A percentile compares a stretch with the other conserved stretches of the same genome.
These are phyloP conservation scores for Diarsia mendica DNA, from an alignment of 2,888 invertebrate genomes.

Conservation along the genomic window DNA sequence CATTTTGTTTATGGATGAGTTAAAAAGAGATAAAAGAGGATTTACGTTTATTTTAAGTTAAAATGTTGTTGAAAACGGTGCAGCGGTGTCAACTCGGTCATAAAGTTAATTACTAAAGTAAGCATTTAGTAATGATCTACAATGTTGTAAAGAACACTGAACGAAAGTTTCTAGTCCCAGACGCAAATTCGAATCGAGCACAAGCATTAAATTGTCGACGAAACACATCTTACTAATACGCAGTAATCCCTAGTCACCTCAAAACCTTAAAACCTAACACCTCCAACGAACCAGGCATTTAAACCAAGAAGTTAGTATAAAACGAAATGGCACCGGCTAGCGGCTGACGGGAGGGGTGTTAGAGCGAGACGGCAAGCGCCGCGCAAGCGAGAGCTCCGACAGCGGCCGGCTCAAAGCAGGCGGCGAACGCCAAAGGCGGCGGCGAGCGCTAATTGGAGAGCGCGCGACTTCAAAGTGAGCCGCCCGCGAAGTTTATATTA, in stretches of 20 bases:
- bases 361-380: constrained; percentile 65
- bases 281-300: constrained; percentile 58
- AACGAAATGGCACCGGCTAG: constrained; percentile 71
- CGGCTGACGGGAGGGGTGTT: constrained; percentile 69
- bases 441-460: constrained; percentile 89
- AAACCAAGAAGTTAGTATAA: constrained; percentile 66
- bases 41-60: constrained; percentile 10
- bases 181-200: constrained; percentile 6
- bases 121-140: constrained; percentile 7
- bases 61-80: too few relatives aligned
- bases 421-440: constrained; percentile 89
- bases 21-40: constrained; percentile 17
- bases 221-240: constrained; percentile 19
- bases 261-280: constrained; percentile 61
- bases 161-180: background rate
- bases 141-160: constrained; percentile 4
- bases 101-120: constrained; percentile 25
- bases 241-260: constrained; percentile 52
- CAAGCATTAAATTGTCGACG: background rate
- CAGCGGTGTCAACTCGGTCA: constrained; percentile 8
- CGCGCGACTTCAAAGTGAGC: constrained; percentile 86
- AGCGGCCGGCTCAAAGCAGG: constrained; percentile 81
- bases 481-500: constrained; percentile 89
- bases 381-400: constrained; percentile 69
- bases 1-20: constrained; percentile 11